A percentile compares a stretch with the other conserved stretches of the same genome.
phyloP scores from a whole-genome alignment of 2,113 vertebrate genomes.

The Hemiprocne comata region DNA sequence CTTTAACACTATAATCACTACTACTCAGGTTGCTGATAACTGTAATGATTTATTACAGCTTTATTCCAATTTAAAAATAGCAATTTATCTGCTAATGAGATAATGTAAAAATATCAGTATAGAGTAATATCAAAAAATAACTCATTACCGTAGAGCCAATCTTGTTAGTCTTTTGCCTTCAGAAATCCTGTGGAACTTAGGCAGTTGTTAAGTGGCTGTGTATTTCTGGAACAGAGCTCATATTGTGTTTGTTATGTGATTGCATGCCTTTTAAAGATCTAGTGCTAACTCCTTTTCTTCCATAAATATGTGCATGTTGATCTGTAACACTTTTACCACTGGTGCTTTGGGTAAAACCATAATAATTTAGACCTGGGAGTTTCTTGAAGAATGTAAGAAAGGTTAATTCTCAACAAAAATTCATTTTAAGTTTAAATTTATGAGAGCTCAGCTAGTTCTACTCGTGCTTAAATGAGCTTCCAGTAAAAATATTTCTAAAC shows the following conservation, averaged over 20 bases:
- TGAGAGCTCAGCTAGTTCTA: neutral
- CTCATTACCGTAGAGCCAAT: neutral
- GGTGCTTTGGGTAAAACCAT: neutral
- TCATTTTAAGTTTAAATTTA: neutral
- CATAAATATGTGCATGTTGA: neutral
- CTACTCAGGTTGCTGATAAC: neutral
- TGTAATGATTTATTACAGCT: neutral
- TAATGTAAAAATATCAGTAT: conserved; percentile 18
- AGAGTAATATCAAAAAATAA: neutral
- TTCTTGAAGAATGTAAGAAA: neutral
- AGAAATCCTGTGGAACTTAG: neutral
- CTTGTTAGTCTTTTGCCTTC: neutral
- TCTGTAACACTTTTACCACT: neutral
- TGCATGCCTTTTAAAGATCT: neutral
- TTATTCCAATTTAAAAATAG: neutral
- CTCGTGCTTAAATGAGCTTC: neutral
- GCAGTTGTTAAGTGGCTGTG: neutral
- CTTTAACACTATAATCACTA: neutral
- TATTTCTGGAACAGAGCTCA: neutral
- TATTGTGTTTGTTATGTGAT: neutral
- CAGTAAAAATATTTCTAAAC: neutral
- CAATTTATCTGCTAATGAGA: conserved; percentile 33
- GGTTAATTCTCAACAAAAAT: neutral
- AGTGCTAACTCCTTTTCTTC: neutral
- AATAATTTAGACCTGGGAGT: neutral